phyloP scores from a whole-genome alignment of 2,113 vertebrate species.

The Microtus pennsylvanicus region DNA sequence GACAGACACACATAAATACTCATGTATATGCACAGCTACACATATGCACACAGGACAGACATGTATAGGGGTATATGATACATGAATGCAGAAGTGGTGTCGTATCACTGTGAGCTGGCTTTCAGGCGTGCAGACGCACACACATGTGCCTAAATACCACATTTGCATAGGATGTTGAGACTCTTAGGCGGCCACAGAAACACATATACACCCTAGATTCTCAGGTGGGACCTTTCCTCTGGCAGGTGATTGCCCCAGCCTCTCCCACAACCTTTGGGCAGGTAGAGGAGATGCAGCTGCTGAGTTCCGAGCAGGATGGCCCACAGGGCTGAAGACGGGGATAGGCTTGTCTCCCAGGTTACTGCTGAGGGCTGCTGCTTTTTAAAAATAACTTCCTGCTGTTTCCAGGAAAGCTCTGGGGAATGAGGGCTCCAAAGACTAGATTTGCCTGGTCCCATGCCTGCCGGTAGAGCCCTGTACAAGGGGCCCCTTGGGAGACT shows the following conservation, averaged over 20 bases:
- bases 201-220: neutral
- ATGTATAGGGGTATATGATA: neutral
- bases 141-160: neutral
- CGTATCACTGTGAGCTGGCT: neutral
- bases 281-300: neutral
- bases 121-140: neutral
- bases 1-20: constrained; percentile 12
- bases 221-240: neutral
- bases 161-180: neutral
- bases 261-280: neutral
- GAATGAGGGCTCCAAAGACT: constrained; percentile 35
- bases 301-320: neutral
- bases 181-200: neutral
- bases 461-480: neutral
- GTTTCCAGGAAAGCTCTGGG: constrained; percentile 59
- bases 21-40: neutral
- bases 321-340: neutral
- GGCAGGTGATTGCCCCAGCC: neutral
- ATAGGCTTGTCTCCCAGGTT: constrained; percentile 55
- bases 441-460: neutral
- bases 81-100: neutral
- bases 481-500: neutral
- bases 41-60: neutral
- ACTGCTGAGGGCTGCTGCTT: constrained; percentile 37
- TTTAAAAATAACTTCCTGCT: constrained; percentile 72